A percentile compares a stretch with the other conserved stretches of the same genome.
phyloP scores from a whole-genome alignment of 2,797 vertebrate species.

The Peromyscus attwateri region DNA sequence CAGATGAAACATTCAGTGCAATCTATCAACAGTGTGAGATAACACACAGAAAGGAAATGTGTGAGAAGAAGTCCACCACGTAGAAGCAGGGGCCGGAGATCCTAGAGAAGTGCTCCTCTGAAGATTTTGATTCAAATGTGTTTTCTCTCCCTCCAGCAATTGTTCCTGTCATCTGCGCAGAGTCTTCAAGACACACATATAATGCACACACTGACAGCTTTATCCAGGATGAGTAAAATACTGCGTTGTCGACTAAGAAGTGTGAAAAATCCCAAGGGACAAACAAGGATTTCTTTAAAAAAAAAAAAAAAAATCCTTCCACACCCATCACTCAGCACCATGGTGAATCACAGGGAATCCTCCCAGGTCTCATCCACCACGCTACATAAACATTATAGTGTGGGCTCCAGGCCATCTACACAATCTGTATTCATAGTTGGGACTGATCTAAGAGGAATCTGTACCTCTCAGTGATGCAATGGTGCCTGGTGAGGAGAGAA shows the following conservation, averaged over 20 bases:
- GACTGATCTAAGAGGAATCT: background rate
- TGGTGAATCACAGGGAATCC: constrained; percentile 78
- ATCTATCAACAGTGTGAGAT: constrained; percentile 87
- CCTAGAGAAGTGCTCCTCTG: constrained; percentile 80
- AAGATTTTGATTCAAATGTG: constrained; percentile 83
- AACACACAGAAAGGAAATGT: constrained; percentile 78
- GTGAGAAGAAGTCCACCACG: constrained; percentile 78
- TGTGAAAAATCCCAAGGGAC: constrained; percentile 77
- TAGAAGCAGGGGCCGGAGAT: constrained; percentile 80
- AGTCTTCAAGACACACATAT: constrained; percentile 81
- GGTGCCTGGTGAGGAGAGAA: background rate
- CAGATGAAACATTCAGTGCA: constrained; percentile 89
- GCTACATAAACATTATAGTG: constrained; percentile 66
- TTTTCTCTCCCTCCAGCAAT: constrained; percentile 82
- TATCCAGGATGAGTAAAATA: constrained; percentile 83
- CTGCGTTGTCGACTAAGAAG: constrained; percentile 79
- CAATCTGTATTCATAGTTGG: constrained; percentile 33
- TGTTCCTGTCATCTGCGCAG: constrained; percentile 87
- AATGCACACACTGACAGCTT: constrained; percentile 84
- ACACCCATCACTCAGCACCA: constrained; percentile 59
- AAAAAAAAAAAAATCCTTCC: constrained; percentile 49
- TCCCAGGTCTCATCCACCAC: constrained; percentile 73
- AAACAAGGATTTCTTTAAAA: constrained; percentile 74
- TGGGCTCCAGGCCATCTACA: background rate
- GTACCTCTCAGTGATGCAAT: background rate